Evolutionary conservation across 2,113 vertebrate genomes (phyloP), one percentile per base, ranked within the genome.

Genomic region (Aix galericulata): DNA sequence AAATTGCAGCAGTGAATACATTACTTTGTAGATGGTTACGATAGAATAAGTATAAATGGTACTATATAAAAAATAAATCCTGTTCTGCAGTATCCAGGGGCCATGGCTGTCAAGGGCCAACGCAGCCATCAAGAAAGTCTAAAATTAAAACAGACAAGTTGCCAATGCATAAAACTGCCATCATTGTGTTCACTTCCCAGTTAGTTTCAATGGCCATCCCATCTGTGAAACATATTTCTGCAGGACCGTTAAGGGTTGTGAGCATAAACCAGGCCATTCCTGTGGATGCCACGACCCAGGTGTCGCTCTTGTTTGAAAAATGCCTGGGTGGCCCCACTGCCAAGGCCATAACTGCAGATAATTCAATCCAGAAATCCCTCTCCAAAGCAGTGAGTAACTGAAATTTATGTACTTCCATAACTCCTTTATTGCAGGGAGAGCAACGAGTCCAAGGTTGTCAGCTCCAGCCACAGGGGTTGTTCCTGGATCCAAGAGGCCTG

Each of bases 191-290:
- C 86, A 82, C 63, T 95, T 96, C 84, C 81, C 83, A 74, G 93
- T 97, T 96, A 85, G 88, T 96, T 97, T 92, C 93, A 94, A 91
- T 93, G 95, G 63, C 94, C 91, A 87, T 55, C 81, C 92, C 96
- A 97, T 97, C 96, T 96, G 96, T 96, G 96, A 96, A 96, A 82
- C 95, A 87, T 94, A 91, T 96, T 97, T 97, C 91, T 95, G 81
- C 67, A 92, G 95, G 95, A 93, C 84, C 85, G 77, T 96, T 96
- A 96, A 85, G 71, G 53, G 67, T 77, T 90, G 77, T 50, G 82
- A 63, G 71, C 88, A 85, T 89, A 91, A 96, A 93, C 55, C 62
- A 92, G 63, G n/a, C 77, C 27, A 8, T 87, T 85, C 2, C 2
- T 76, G 59, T 42, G 77, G 92, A 71, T 91, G 77, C 71, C 58